Evolutionary conservation across 2,113 vertebrate species (phyloP).

Genomic region (Grantiella picta): DNA sequence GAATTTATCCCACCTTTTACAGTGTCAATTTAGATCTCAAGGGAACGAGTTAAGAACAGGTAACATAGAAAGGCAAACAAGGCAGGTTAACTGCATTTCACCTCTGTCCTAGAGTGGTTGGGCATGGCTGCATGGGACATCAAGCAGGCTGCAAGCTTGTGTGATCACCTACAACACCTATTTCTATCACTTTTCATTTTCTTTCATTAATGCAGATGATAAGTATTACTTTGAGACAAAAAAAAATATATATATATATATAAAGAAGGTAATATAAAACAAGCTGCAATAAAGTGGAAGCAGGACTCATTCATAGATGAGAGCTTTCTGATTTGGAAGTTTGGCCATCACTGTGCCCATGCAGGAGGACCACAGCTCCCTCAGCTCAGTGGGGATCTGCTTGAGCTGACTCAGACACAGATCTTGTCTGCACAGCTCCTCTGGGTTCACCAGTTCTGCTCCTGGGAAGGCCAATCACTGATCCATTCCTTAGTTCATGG

Average conservation of each 20-base stretch:
- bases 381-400: neutral
- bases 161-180: neutral
- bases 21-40: neutral
- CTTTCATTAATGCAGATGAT: neutral
- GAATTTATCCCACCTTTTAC: neutral
- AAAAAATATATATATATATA: too few relatives aligned
- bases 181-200: neutral
- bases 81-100: neutral
- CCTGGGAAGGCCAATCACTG: neutral
- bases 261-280: neutral
- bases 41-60: neutral
- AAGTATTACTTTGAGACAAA: neutral
- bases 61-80: neutral
- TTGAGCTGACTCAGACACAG: neutral
- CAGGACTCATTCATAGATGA: neutral
- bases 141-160: neutral
- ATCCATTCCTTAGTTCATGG: neutral
- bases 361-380: neutral
- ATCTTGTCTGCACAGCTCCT: neutral
- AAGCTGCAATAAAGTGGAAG: neutral
- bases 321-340: neutral
- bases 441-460: neutral
- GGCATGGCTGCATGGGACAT: neutral
- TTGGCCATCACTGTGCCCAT: neutral
- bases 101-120: neutral